These are phyloP conservation scores for Anadara kagoshimensis DNA, from an alignment of 1,140 invertebrate genomes.

Conservation along the genomic window DNA sequence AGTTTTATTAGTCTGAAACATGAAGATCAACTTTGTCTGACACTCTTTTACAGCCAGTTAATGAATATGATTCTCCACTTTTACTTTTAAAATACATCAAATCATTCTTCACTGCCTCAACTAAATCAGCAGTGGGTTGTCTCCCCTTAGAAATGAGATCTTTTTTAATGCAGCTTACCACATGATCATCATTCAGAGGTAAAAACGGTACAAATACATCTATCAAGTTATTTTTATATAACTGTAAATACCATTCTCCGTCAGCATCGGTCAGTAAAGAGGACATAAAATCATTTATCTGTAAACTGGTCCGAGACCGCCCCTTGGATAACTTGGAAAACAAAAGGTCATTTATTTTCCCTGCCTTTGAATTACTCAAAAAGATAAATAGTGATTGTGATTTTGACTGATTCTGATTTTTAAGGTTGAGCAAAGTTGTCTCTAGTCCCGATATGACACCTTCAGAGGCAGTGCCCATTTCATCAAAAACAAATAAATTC, in stretches of 20 bases:
- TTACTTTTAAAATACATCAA: slow-evolving; percentile 53
- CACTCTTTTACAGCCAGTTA: slow-evolving; percentile 67
- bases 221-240: slow-evolving; percentile 89
- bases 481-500: slow-evolving; percentile 66
- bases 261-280: slow-evolving; percentile 38
- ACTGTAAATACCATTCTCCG: slow-evolving; percentile 70
- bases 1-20: slow-evolving; percentile 1
- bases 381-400: slow-evolving; percentile 55
- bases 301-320: slow-evolving; percentile 36
- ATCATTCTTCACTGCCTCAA: slow-evolving; percentile 51
- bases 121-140: slow-evolving; percentile 41
- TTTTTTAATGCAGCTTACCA: slow-evolving; percentile 81
- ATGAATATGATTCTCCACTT: slow-evolving; percentile 45
- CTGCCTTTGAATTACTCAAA: slow-evolving; percentile 58
- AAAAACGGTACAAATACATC: slow-evolving; percentile 96
- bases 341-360: slow-evolving; percentile 56
- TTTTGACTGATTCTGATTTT: slow-evolving; percentile 29
- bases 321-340: slow-evolving; percentile 49
- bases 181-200: slow-evolving; percentile 90
- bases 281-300: slow-evolving; percentile 41
- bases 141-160: slow-evolving; percentile 68
- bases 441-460: slow-evolving; percentile 51
- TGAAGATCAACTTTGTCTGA: slow-evolving; percentile 62
- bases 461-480: slow-evolving; percentile 63
- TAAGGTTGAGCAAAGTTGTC: slow-evolving; percentile 45